Conservation (phyloP, 2,797 vertebrate species). For the Leontocebus nigricollis region DNA sequence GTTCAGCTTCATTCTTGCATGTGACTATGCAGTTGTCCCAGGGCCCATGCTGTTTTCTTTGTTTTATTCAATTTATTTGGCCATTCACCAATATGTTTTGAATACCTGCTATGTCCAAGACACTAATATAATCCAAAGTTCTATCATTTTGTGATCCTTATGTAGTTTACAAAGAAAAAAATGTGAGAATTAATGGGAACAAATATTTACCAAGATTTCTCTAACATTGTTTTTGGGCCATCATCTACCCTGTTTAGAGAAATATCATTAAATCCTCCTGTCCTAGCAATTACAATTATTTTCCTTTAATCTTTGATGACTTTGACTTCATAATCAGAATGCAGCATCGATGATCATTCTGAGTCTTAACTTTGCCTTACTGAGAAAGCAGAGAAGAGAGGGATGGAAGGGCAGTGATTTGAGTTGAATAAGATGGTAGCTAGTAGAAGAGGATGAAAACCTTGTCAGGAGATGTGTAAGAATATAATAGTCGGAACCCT, state of each 20-base stretch:
- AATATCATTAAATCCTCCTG: background rate
- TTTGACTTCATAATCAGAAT: background rate
- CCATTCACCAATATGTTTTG: background rate
- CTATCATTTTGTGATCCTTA: background rate
- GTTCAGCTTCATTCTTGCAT: background rate
- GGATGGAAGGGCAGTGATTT: background rate
- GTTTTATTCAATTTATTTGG: background rate
- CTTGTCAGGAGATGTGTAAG: background rate
- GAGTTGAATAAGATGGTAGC: background rate
- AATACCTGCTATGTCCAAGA: background rate
- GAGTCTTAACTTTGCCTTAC: background rate
- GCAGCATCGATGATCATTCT: background rate
- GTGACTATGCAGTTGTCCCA: background rate
- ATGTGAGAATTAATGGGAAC: background rate
- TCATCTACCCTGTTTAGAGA: background rate
- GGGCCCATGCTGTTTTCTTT: background rate
- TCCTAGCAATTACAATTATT: background rate
- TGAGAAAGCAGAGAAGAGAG: background rate
- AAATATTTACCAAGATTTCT: background rate
- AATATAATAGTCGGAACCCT: background rate
- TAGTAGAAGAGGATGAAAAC: background rate
- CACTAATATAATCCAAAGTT: background rate
- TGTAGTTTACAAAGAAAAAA: background rate
- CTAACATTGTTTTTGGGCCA: background rate
- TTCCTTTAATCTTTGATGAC: background rate